Evolutionary conservation across 2,888 invertebrate genomes (phyloP), one percentile per base, ranked within the genome.

Genomic region (Scaptomyza tumidula): DNA sequence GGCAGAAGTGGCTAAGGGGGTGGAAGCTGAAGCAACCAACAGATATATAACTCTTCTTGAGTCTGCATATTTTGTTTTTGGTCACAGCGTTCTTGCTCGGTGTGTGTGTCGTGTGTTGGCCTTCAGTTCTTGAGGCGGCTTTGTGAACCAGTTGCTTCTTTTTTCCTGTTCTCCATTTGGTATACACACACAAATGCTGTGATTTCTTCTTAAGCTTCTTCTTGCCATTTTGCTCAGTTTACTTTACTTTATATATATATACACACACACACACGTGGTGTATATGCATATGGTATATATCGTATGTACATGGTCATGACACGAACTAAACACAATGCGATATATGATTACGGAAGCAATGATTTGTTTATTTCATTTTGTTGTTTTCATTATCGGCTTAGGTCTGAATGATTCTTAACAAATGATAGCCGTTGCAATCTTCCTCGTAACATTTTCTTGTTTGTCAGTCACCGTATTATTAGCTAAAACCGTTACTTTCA

Each of bases 61-160:
- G 74, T 73, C 72, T 80, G 78, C 63, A 55, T 69, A 65, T 67
- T 79, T 83, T 39, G 24, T 79, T 83, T 41, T 83, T 87, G 88
- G 82, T 87, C 82, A 81, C 79, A 78, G 57, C 69, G 49, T 56
- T 73, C 54, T 62, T 53, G 55, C 41, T 13, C 37, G 11, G 37
- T 37, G 10, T 37, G 37, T 37, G n/a, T 46, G 37, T 53, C 43
- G 24, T 57, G 58, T 43, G 45, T 65, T 75, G 68, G 69, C 64
- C 74, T 78, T 76, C 78, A 65, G 41, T 64, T 50, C 75, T 86
- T 69, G 59, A 62, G 55, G 69, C 69, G 59, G 74, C 80, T 64
- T 74, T 64, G 66, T 75, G 66, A 75, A 75, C 77, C 77, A 77
- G 88, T 80, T 73, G 77, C 71, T 73, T 65, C 68, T 49, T 75